A percentile compares a stretch with the other conserved stretches of the same genome.
Evolutionary conservation across 2,888 invertebrate genomes (phyloP).

Genomic region (Phaonia tiefii): DNA sequence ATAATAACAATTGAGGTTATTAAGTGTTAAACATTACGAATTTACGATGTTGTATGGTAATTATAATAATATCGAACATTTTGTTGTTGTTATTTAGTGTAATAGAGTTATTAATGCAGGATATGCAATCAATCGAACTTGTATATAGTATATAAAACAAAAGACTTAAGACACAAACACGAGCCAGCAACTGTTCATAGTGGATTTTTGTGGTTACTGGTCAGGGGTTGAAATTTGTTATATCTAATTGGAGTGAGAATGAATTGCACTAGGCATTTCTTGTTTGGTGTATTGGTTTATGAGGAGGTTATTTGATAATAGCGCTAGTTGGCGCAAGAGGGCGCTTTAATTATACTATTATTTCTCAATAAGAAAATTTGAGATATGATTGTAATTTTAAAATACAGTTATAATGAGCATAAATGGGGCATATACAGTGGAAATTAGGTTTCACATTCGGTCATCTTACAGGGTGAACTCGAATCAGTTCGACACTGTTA

Average conservation of each 20-base stretch:
- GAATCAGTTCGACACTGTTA: too few relatives aligned
- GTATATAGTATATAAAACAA: constrained; percentile 9
- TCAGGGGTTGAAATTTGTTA: background rate
- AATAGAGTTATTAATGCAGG: constrained; percentile 3
- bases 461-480: too few relatives aligned
- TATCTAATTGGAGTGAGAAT: background rate
- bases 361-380: too few relatives aligned
- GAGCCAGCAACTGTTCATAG: background rate
- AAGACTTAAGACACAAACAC: constrained; percentile 49
- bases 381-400: too few relatives aligned
- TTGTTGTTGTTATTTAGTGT: too few relatives aligned
- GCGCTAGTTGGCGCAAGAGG: constrained; percentile 1
- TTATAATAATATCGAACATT: constrained; percentile 44
- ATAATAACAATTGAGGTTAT: constrained; percentile 55
- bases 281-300: background rate
- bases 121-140: background rate
- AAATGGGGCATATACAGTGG: too few relatives aligned
- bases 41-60: constrained; percentile 53
- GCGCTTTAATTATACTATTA: too few relatives aligned
- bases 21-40: constrained; percentile 56
- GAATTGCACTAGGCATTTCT: background rate
- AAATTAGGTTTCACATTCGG: too few relatives aligned
- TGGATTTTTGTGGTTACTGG: background rate
- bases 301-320: constrained; percentile 23
- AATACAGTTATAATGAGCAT: too few relatives aligned